A percentile compares a stretch with the other conserved stretches of the same genome.
phyloP scores from a whole-genome alignment of 2,888 invertebrate genomes.

The Andrena minutula region DNA sequence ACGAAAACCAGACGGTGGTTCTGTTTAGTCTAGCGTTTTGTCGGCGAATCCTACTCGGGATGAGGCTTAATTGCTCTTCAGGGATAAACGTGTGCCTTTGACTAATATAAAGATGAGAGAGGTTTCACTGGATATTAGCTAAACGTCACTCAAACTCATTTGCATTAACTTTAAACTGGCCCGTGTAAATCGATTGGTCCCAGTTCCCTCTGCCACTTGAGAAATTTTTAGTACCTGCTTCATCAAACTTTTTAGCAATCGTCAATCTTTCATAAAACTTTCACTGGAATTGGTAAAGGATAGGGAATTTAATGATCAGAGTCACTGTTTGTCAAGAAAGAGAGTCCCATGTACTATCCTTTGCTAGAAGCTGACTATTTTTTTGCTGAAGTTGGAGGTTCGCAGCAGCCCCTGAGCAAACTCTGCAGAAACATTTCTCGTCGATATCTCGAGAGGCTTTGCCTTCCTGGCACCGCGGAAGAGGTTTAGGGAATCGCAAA shows the following conservation, averaged over 20 bases:
- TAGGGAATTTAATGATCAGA: neutral
- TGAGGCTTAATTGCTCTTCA: constrained; percentile 6
- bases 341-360: neutral
- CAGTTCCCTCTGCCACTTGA: no score
- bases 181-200: no score
- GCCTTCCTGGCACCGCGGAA: constrained; percentile 24
- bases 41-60: neutral
- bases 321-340: neutral
- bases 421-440: constrained; percentile 11
- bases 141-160: no score
- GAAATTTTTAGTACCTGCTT: no score
- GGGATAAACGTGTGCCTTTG: neutral
- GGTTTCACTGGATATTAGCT: no score
- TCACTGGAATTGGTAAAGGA: neutral
- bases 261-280: neutral
- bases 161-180: no score
- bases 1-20: constrained; percentile 47
- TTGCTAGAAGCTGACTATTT: neutral
- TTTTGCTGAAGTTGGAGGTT: constrained; percentile 19
- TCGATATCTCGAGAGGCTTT: constrained; percentile 24
- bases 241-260: no score
- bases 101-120: neutral
- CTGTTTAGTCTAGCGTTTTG: constrained; percentile 66
- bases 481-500: constrained; percentile 55
- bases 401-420: constrained; percentile 31